phyloP scores from a whole-genome alignment of 1,140 invertebrate species.

The Drosophila nannoptera region DNA sequence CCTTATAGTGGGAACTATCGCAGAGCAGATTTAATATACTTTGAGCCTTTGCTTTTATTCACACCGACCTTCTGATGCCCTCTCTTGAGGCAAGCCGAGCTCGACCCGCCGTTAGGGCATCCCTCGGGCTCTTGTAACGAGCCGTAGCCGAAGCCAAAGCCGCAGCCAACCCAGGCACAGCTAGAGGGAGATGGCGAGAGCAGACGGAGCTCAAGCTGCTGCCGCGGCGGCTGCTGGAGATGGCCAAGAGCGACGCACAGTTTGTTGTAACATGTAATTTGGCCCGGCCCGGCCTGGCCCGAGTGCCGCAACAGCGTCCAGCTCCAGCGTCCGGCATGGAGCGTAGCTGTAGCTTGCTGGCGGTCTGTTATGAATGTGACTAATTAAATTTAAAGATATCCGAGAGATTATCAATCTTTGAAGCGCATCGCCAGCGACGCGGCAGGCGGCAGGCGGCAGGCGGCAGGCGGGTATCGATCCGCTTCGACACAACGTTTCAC shows the following conservation, averaged over 20 bases:
- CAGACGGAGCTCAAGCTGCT: slow-evolving; percentile 30
- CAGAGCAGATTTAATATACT: background rate
- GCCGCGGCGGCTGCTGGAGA: no score
- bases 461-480: slow-evolving; percentile 62
- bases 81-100: no score
- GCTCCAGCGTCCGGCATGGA: slow-evolving; percentile 6
- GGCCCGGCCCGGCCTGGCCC: slow-evolving; percentile 44
- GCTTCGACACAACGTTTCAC: slow-evolving; percentile 61
- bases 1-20: no score
- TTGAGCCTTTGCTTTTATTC: background rate
- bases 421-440: slow-evolving; percentile 59
- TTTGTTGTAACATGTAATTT: slow-evolving; percentile 76
- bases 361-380: slow-evolving; percentile 78
- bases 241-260: slow-evolving; percentile 64
- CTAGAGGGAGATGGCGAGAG: slow-evolving; percentile 4
- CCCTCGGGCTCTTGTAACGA: slow-evolving; percentile 19
- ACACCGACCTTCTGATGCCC: background rate
- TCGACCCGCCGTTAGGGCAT: slow-evolving; percentile 7
- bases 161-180: slow-evolving; percentile 12
- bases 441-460: no score
- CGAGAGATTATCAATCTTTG: slow-evolving; percentile 78
- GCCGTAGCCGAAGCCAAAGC: slow-evolving; percentile 2
- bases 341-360: slow-evolving; percentile 52
- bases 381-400: slow-evolving; percentile 79
- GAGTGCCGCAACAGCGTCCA: slow-evolving; percentile 10